Base-by-base conservation (phyloP, 2,797 vertebrate species). In the Mycteria americana region DNA sequence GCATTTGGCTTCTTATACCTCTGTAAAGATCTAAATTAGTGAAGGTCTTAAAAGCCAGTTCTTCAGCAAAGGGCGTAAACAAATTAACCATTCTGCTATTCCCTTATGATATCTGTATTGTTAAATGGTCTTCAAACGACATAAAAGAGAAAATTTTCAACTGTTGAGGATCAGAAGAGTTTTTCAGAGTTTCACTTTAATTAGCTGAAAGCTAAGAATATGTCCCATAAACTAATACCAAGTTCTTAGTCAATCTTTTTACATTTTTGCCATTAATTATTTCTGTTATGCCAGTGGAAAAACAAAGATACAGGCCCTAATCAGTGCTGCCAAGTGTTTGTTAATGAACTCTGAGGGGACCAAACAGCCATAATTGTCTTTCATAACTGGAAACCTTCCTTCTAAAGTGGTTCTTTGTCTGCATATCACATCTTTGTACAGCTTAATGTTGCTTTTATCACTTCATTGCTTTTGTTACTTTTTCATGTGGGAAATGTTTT, bases 401-500 rank as follows among this genome's bases (percentile, higher is more conserved):
- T 69, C 9, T 63, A 91, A 89, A 60, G 37, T 30, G 18, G 15
- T 89, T 95, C 62, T 53, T 96, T 96, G 78, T 87, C 67, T 67
- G 74, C 37, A 85, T 73, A 89, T 77, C 54, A 64, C 63, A 87
- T 85, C 72, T 90, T 93, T 89, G 65, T 69, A 89, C 22, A 85
- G 77, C 77, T 92, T 92, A 82, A 65, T 85, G 74, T 81, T 91
- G 84, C 85, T 93, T 93, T 94, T 93, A 95, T 88, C 72, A 41
- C 51, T 85, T 65, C 65, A 78, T 65, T 72, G 60, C 51, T 93
- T 91, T 74, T 89, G 73, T 83, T 92, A 81, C 51, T 56, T 92
- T 84, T 93, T 68, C 82, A 70, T 31, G 35, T 53, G 75, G 81
- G 80, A 92, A 90, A 93, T 91, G 85, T 94, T 97, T 96, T 95